These are phyloP conservation scores for Caerostris extrusa DNA, from an alignment of 1,140 invertebrate genomes.

Conservation along the genomic window DNA sequence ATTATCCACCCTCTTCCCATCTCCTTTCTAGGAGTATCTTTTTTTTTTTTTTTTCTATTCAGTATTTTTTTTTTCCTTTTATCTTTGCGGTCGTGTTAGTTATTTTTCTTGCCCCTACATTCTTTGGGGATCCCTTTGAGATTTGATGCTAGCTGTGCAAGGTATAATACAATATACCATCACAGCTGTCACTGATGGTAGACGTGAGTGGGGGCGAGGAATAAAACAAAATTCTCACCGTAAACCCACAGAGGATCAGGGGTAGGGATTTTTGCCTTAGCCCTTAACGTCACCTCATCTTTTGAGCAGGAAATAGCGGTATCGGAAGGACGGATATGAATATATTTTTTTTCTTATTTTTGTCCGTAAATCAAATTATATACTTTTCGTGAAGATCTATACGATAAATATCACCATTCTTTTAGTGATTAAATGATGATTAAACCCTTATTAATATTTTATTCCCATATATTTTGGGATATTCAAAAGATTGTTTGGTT, in stretches of 20 bases:
- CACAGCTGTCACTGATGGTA: conserved; percentile 70
- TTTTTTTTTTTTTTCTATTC: neutral
- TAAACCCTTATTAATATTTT: too few relatives aligned
- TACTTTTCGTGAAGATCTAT: neutral
- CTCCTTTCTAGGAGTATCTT: neutral
- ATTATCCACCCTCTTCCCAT: neutral
- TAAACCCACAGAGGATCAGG: conserved; percentile 42
- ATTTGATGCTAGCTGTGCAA: conserved; percentile 65
- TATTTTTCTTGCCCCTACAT: conserved; percentile 36
- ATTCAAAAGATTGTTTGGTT: too few relatives aligned
- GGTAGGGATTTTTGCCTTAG: conserved; percentile 30
- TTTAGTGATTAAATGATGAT: too few relatives aligned
- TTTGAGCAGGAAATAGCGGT: conserved; percentile 32
- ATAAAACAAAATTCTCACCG: conserved; percentile 64
- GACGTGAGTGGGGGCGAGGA: neutral
- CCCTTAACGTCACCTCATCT: conserved; percentile 55
- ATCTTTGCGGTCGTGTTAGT: neutral
- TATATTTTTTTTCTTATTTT: neutral
- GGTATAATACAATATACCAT: conserved; percentile 74
- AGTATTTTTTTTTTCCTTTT: too few relatives aligned
- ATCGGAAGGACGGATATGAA: neutral
- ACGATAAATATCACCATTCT: too few relatives aligned
- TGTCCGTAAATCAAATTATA: neutral
- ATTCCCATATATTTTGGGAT: too few relatives aligned
- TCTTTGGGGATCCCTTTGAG: conserved; percentile 54